These are phyloP conservation scores for Acleris holmiana DNA, from an alignment of 2,888 invertebrate species.

Conservation along the genomic window DNA sequence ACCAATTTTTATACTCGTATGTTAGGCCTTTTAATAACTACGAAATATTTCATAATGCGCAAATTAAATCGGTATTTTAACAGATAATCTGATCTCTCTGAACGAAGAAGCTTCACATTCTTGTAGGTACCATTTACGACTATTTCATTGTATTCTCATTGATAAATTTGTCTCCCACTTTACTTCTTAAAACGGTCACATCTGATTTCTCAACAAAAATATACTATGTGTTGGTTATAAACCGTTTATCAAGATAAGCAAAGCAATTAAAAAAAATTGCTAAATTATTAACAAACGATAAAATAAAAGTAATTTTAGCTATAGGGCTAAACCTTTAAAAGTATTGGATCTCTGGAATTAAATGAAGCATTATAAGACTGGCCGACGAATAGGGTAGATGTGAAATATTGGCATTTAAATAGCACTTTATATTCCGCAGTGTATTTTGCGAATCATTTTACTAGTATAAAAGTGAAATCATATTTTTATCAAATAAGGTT, in stretches of 20 bases:
- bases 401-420: neutral
- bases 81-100: too few relatives aligned
- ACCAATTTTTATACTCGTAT: too few relatives aligned
- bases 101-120: too few relatives aligned
- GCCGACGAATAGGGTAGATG: neutral
- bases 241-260: neutral
- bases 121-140: too few relatives aligned
- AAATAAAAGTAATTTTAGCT: slow-evolving; percentile 14
- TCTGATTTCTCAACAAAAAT: too few relatives aligned
- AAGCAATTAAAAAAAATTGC: neutral
- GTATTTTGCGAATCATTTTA: neutral
- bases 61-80: too few relatives aligned
- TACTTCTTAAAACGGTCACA: too few relatives aligned
- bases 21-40: too few relatives aligned
- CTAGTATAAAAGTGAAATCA: neutral
- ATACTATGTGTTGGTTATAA: neutral
- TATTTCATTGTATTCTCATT: too few relatives aligned
- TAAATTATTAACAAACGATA: too few relatives aligned
- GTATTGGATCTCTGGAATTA: slow-evolving; percentile 1
- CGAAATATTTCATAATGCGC: too few relatives aligned
- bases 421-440: neutral
- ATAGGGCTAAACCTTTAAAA: slow-evolving; percentile 2
- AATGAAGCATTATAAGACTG: slow-evolving; percentile 7
- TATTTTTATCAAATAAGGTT: slow-evolving; percentile 1
- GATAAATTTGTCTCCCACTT: too few relatives aligned